These are phyloP conservation scores for Caiman crocodilus DNA, from an alignment of 2,797 vertebrate species.

Conservation along the genomic window DNA sequence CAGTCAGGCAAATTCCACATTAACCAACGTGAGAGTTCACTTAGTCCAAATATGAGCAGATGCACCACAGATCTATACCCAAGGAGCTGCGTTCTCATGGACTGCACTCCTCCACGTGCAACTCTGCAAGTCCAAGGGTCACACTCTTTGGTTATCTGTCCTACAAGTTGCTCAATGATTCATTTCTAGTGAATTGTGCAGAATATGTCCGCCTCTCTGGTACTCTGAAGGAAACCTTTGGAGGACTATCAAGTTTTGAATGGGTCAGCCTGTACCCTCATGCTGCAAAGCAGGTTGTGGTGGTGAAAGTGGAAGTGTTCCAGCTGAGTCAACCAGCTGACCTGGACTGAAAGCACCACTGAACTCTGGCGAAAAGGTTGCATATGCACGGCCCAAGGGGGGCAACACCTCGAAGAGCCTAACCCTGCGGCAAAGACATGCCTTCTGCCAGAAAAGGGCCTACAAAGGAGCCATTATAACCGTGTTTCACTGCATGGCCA, in stretches of 20 bases:
- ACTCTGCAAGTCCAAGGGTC: neutral
- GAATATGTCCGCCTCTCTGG: neutral
- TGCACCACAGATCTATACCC: neutral
- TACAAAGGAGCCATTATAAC: neutral
- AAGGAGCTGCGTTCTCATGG: neutral
- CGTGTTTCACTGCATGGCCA: neutral
- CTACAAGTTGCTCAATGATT: neutral
- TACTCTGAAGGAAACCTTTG: fast-evolving
- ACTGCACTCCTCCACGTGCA: neutral
- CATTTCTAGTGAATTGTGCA: neutral
- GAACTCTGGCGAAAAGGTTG: neutral
- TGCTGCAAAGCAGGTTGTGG: neutral
- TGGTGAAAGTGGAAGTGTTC: neutral
- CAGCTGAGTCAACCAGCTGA: neutral
- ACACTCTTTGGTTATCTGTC: neutral
- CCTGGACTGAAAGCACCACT: neutral
- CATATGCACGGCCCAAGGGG: neutral
- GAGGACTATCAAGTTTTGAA: fast-evolving
- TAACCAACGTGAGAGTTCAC: neutral
- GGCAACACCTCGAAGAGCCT: neutral
- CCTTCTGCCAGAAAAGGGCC: neutral
- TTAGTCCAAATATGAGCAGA: neutral
- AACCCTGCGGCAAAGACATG: neutral
- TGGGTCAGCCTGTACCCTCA: neutral
- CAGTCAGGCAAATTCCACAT: neutral